phyloP scores from a whole-genome alignment of 2,888 invertebrate species.

The Cinara cedri region DNA sequence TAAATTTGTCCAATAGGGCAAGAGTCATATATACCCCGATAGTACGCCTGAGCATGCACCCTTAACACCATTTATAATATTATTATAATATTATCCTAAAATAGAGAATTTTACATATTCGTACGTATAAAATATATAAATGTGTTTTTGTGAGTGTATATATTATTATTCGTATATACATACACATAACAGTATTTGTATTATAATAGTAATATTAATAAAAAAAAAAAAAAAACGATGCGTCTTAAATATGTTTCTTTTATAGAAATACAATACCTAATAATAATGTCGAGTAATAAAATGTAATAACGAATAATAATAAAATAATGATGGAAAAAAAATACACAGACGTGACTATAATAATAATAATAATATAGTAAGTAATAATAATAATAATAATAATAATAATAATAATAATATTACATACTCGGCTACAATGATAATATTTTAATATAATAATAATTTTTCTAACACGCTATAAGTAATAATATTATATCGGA shows the following conservation, averaged over 20 bases:
- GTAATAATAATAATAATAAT: conserved; percentile 38
- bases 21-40: conserved; percentile 17
- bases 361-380: conserved; percentile 1
- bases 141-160: not conserved
- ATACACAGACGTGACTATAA: conserved; percentile 43
- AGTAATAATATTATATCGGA: not conserved
- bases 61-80: conserved; percentile 16
- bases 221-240: conserved; percentile 27
- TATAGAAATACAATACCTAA: conserved; percentile 28
- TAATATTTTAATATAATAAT: conserved; percentile 46
- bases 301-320: conserved; percentile 22
- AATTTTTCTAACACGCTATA: conserved; percentile 38
- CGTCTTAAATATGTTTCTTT: conserved; percentile 8
- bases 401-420: conserved; percentile 41
- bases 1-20: conserved; percentile 23
- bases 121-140: conserved; percentile 24
- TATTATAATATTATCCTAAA: conserved; percentile 16
- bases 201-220: conserved; percentile 10
- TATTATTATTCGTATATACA: too few relatives aligned
- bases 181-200: not conserved
- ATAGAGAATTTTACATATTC: conserved; percentile 26
- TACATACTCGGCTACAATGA: conserved; percentile 39
- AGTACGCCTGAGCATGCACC: conserved; percentile 18
- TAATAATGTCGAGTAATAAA: not conserved
- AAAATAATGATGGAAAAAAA: conserved; percentile 25